Conservation (phyloP, 2,888 invertebrate genomes). For the Cybosia mesomella region DNA sequence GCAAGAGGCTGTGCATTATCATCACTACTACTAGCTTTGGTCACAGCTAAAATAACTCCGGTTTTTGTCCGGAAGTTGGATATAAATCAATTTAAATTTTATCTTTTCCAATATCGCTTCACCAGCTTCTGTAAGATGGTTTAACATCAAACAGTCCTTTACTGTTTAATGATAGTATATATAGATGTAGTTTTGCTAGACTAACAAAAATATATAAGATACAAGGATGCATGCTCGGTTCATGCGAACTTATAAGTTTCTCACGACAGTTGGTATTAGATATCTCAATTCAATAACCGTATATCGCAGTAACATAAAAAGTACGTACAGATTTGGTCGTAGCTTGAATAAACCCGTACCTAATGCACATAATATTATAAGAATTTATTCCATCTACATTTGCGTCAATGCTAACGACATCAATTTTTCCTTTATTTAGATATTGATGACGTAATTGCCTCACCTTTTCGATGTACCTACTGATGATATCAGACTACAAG, state of each 20-base stretch:
- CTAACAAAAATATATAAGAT: neutral
- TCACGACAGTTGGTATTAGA: conserved; percentile 24
- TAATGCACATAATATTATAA: conserved; percentile 16
- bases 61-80: neutral
- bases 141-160: neutral
- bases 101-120: neutral
- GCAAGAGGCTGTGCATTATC: neutral
- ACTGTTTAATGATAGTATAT: neutral
- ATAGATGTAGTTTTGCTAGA: neutral
- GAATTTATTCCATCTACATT: conserved; percentile 10
- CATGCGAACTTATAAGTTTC: conserved; percentile 32
- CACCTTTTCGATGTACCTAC: conserved; percentile 28
- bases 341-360: conserved; percentile 21
- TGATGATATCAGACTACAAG: conserved; percentile 36
- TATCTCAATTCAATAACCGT: conserved; percentile 30
- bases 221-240: neutral
- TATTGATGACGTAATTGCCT: conserved; percentile 39
- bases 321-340: conserved; percentile 14
- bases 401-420: conserved; percentile 32
- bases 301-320: conserved; percentile 27
- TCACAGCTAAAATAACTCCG: neutral
- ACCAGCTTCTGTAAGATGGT: neutral
- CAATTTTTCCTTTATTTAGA: conserved; percentile 27
- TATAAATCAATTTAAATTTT: neutral
- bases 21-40: neutral